Conservation (phyloP, 2,113 vertebrate genomes). For the Lasiurus borealis region DNA sequence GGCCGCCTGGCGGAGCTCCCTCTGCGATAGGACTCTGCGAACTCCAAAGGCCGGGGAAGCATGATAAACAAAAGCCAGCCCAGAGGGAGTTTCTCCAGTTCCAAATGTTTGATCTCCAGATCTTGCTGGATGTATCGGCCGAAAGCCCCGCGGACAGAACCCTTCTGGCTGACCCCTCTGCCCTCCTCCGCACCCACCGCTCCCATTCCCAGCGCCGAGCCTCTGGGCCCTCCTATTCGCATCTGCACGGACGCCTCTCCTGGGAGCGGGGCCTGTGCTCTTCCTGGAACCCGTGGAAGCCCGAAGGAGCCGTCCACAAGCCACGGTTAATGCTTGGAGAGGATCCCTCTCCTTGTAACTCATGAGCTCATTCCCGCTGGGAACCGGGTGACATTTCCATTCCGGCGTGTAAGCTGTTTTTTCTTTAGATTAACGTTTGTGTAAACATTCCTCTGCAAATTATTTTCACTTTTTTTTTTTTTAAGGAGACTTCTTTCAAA, state of each 20-base stretch:
- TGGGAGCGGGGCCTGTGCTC: constrained; percentile 53
- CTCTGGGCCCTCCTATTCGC: constrained; percentile 9
- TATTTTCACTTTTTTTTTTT: constrained; percentile 60
- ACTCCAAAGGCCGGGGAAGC: constrained; percentile 30
- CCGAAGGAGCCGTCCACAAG: constrained; percentile 67
- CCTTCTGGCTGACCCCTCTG: constrained; percentile 44
- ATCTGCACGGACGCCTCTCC: constrained; percentile 53
- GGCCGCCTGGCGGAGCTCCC: constrained; percentile 11
- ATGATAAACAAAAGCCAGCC: constrained; percentile 50
- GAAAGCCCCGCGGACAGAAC: neutral
- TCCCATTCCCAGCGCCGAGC: neutral
- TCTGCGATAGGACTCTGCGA: neutral
- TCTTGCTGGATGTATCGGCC: constrained; percentile 10
- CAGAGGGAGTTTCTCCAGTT: constrained; percentile 1
- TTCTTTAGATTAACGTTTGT: constrained; percentile 73
- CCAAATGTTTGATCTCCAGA: constrained; percentile 68
- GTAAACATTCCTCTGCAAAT: constrained; percentile 68
- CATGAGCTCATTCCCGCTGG: constrained; percentile 76
- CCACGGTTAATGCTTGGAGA: constrained; percentile 63
- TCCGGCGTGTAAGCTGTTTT: constrained; percentile 70
- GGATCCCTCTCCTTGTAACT: constrained; percentile 48
- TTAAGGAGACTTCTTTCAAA: constrained; percentile 45
- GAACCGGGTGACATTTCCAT: constrained; percentile 74
- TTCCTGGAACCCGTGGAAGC: constrained; percentile 71
- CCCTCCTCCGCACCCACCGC: neutral